Evolutionary conservation across 2,797 vertebrate genomes (phyloP).

Genomic region (Hybognathus amarus): DNA sequence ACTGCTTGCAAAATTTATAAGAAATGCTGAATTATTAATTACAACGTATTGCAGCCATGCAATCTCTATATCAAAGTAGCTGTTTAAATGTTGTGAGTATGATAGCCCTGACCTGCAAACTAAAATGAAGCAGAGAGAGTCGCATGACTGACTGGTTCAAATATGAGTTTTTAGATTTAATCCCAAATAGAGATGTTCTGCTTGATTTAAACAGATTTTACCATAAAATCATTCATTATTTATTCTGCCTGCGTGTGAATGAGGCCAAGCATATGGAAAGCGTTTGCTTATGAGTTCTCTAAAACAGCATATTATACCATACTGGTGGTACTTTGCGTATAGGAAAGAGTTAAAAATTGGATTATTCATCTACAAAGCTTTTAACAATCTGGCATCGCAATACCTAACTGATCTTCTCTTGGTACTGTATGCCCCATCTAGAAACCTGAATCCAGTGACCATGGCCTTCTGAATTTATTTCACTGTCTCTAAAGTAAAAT

Average conservation of each 20-base stretch:
- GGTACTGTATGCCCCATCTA: too few species aligned
- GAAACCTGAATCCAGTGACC: too few species aligned
- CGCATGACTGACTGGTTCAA: neutral
- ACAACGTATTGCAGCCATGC: constrained; percentile 40
- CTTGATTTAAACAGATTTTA: neutral
- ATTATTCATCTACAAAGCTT: too few species aligned
- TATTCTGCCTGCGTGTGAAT: neutral
- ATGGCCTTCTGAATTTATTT: too few species aligned
- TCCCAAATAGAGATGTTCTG: neutral
- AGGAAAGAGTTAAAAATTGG: too few species aligned
- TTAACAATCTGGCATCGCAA: too few species aligned
- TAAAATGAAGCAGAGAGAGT: constrained; percentile 4
- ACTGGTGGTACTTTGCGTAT: neutral
- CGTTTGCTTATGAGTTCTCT: neutral
- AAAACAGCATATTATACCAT: neutral
- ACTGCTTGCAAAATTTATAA: constrained; percentile 55
- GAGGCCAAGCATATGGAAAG: neutral
- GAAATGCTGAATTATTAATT: constrained; percentile 56
- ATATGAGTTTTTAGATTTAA: neutral
- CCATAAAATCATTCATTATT: neutral
- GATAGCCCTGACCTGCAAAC: neutral
- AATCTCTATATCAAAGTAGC: constrained; percentile 26
- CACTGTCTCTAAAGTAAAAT: too few species aligned
- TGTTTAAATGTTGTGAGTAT: constrained; percentile 23
- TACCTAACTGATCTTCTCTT: too few species aligned